Conservation (phyloP, 1,140 invertebrate species). For the Anastatus disparis region DNA sequence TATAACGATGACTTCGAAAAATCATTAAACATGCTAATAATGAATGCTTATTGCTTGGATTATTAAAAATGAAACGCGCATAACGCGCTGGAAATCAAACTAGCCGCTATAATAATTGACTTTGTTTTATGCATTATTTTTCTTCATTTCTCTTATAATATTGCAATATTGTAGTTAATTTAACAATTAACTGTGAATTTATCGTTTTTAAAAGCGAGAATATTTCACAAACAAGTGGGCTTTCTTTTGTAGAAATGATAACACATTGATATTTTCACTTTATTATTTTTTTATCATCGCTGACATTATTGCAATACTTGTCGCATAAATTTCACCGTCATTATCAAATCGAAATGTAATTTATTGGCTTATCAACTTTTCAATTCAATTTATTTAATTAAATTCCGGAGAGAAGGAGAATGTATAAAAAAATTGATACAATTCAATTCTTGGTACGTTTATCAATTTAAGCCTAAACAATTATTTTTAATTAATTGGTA, state of each 20-base stretch:
- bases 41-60: too few relatives aligned
- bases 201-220: background rate
- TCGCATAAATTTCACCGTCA: constrained; percentile 33
- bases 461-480: background rate
- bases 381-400: constrained; percentile 24
- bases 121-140: too few relatives aligned
- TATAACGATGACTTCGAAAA: constrained; percentile 20
- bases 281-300: too few relatives aligned
- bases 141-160: too few relatives aligned
- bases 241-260: constrained; percentile 25
- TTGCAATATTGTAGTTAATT: background rate
- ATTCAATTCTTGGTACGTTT: background rate
- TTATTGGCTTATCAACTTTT: constrained; percentile 32
- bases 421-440: too few relatives aligned
- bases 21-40: constrained; percentile 27
- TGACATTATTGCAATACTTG: constrained; percentile 22
- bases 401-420: background rate
- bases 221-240: constrained; percentile 30
- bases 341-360: background rate
- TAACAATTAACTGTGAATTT: constrained; percentile 10
- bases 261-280: constrained; percentile 7
- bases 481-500: constrained; percentile 2
- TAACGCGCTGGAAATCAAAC: too few relatives aligned
- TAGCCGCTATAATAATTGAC: constrained; percentile 8
- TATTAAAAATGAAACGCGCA: too few relatives aligned